phyloP scores from a whole-genome alignment of 2,888 invertebrate genomes.

The Rhorus exstirpatorius region DNA sequence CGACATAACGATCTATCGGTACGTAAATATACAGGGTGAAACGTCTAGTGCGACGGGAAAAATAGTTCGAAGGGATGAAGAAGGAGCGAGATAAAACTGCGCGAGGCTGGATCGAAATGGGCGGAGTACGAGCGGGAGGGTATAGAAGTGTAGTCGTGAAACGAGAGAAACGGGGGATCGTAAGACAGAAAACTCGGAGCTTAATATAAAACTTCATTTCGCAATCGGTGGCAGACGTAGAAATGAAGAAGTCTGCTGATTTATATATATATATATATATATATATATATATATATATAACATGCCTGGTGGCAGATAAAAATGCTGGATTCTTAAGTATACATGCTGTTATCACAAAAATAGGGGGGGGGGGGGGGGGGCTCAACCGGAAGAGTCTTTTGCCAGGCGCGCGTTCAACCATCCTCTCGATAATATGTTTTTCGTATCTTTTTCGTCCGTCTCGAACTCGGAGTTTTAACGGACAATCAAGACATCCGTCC shows the following conservation, averaged over 20 bases:
- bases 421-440: slow-evolving; percentile 58
- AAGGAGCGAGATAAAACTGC: slow-evolving; percentile 47
- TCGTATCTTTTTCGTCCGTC: slow-evolving; percentile 22
- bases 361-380: slow-evolving; percentile 56
- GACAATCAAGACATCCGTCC: slow-evolving; percentile 1
- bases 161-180: slow-evolving; percentile 62
- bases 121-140: slow-evolving; percentile 65
- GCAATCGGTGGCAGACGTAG: slow-evolving; percentile 82
- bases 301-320: slow-evolving; percentile 72
- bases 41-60: slow-evolving; percentile 70
- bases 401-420: slow-evolving; percentile 55
- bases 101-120: slow-evolving; percentile 69
- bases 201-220: slow-evolving; percentile 86
- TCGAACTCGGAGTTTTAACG: slow-evolving; percentile 32
- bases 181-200: slow-evolving; percentile 80
- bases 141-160: slow-evolving; percentile 56
- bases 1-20: slow-evolving; percentile 86
- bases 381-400: slow-evolving; percentile 64
- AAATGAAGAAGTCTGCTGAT: slow-evolving; percentile 76
- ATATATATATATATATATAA: slow-evolving; percentile 18
- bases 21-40: slow-evolving; percentile 83
- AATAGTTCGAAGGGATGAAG: slow-evolving; percentile 64
- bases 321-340: slow-evolving; percentile 73
- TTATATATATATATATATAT: slow-evolving; percentile 30
- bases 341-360: slow-evolving; percentile 66